phyloP scores from a whole-genome alignment of 1,140 invertebrate genomes.

The Belonocnema kinseyi region DNA sequence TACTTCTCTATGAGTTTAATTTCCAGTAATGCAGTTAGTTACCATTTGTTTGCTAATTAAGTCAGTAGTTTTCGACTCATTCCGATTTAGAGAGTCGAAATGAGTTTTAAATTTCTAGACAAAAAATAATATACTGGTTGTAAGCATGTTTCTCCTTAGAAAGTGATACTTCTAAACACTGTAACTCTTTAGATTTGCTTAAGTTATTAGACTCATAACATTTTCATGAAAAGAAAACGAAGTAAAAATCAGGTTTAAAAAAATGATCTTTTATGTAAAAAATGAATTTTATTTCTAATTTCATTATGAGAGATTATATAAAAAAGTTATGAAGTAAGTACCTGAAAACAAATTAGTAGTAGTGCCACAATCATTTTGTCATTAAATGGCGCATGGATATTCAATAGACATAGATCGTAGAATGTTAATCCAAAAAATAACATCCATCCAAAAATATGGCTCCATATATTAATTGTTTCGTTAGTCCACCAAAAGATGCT shows the following conservation, averaged over 20 bases:
- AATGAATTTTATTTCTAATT: constrained; percentile 20
- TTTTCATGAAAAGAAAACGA: background rate
- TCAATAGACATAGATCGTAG: constrained; percentile 88
- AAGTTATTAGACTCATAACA: no score
- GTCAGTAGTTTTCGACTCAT: no score
- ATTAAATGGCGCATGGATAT: constrained; percentile 84
- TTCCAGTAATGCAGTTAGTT: background rate
- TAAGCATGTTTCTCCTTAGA: no score
- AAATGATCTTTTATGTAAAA: background rate
- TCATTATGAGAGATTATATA: background rate
- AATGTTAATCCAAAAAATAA: constrained; percentile 89
- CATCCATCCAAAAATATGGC: constrained; percentile 94
- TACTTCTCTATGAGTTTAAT: no score
- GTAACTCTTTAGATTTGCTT: no score
- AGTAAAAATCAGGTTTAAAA: background rate
- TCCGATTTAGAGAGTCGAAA: no score
- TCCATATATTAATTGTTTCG: constrained; percentile 98
- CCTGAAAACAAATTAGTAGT: constrained; percentile 91
- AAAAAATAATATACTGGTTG: no score
- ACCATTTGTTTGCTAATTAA: background rate
- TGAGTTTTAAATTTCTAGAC: no score
- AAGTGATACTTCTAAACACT: no score
- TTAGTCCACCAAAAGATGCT: constrained; percentile 98
- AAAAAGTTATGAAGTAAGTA: constrained; percentile 64
- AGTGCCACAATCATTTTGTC: constrained; percentile 91